These are phyloP conservation scores for Galago senegalensis DNA, from an alignment of 2,797 vertebrate species.

Conservation along the genomic window DNA sequence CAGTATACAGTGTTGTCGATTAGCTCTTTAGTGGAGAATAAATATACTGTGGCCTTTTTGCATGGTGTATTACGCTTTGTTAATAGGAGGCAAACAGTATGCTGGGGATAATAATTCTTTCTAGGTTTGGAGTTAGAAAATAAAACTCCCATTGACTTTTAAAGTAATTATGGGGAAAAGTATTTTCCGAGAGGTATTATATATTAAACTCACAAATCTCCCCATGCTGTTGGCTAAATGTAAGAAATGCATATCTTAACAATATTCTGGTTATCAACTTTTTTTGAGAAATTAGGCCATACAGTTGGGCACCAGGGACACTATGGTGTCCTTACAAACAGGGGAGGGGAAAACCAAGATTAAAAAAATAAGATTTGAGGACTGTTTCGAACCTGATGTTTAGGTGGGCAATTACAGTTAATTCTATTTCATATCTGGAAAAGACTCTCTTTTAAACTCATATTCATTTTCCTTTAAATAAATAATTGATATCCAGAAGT, in stretches of 20 bases:
- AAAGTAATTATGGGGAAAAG: neutral
- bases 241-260: neutral
- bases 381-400: slow-evolving; percentile 22
- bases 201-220: neutral
- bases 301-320: neutral
- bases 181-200: slow-evolving; percentile 4
- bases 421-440: slow-evolving; percentile 35
- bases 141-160: neutral
- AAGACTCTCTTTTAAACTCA: neutral
- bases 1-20: neutral
- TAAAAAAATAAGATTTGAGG: neutral
- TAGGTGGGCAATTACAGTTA: slow-evolving; percentile 1
- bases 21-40: neutral
- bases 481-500: neutral
- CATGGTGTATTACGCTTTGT: neutral
- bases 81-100: neutral
- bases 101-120: neutral
- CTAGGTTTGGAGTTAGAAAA: slow-evolving; percentile 20
- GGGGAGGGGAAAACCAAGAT: neutral
- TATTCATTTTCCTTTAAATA: neutral
- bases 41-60: neutral
- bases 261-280: neutral
- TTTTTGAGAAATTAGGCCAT: neutral
- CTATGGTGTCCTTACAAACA: neutral
- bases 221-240: neutral